These are phyloP conservation scores for Nerophis ophidion DNA, from an alignment of 2,113 vertebrate species.

Conservation along the genomic window DNA sequence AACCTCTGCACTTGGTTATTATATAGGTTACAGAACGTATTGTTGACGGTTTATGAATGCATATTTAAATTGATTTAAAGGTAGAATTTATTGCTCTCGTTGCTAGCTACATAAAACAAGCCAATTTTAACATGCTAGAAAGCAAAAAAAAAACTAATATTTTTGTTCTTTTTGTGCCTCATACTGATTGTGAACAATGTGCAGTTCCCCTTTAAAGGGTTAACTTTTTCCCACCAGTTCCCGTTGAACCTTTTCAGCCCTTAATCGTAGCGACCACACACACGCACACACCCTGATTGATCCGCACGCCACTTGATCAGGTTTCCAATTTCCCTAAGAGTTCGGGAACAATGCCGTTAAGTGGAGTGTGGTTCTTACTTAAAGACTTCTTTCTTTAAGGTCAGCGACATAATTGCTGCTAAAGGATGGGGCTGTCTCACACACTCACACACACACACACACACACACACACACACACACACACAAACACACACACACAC, in stretches of 20 bases:
- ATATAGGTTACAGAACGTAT: too few relatives aligned
- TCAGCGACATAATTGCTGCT: conserved; percentile 29
- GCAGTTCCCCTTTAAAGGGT: too few relatives aligned
- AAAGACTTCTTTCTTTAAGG: conserved; percentile 1
- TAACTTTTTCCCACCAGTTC: not conserved
- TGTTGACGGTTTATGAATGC: too few relatives aligned
- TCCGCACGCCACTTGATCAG: conserved; percentile 29
- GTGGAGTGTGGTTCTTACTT: conserved; percentile 26
- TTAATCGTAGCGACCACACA: conserved; percentile 8
- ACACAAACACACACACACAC: not conserved
- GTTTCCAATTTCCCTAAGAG: conserved; percentile 28
- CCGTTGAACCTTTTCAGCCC: not conserved
- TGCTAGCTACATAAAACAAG: too few relatives aligned
- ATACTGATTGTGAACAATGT: too few relatives aligned
- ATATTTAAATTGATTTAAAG: too few relatives aligned
- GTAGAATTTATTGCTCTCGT: too few relatives aligned
- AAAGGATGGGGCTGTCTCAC: conserved; percentile 33
- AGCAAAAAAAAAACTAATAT: too few relatives aligned
- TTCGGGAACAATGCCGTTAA: conserved; percentile 13
- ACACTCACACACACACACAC: not conserved
- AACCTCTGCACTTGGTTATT: too few relatives aligned
- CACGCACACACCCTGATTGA: conserved; percentile 38
- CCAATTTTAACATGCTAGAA: too few relatives aligned
- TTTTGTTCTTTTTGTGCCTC: too few relatives aligned
- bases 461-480: too few relatives aligned